Conservation (phyloP, 2,888 invertebrate species). For the Phytoseiulus persimilis region DNA sequence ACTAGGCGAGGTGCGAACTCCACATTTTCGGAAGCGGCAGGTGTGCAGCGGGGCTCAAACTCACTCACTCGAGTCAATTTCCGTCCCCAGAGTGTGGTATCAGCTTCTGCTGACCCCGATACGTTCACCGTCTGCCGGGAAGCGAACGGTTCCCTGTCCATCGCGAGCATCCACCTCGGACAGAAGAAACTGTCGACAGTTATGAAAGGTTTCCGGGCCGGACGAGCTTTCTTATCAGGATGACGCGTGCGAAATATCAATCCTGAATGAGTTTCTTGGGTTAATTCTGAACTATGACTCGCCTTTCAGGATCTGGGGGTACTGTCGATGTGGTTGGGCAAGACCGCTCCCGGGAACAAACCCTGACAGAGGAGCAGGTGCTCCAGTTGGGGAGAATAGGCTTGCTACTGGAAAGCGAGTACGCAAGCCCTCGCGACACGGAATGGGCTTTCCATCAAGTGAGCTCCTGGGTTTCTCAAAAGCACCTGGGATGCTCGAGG, state of each 20-base stretch:
- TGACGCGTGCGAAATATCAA: conserved; percentile 14
- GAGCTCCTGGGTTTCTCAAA: conserved; percentile 49
- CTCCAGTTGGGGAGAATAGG: conserved; percentile 57
- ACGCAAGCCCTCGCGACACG: conserved; percentile 65
- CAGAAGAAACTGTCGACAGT: conserved; percentile 55
- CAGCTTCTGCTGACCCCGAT: conserved; percentile 67
- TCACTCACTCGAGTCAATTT: neutral
- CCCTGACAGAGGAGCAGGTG: conserved; percentile 56
- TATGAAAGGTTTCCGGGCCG: conserved; percentile 51
- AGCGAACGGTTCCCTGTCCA: conserved; percentile 52
- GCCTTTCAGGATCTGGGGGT: neutral
- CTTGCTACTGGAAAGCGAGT: conserved; percentile 59
- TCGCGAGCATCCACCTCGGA: conserved; percentile 51
- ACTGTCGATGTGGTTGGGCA: neutral
- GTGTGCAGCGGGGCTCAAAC: too few species aligned
- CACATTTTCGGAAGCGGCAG: too few species aligned
- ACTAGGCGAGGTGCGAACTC: conserved; percentile 65
- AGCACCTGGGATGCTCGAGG: neutral
- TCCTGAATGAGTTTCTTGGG: neutral
- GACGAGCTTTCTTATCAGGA: too few species aligned
- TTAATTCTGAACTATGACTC: too few species aligned
- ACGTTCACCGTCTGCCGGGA: conserved; percentile 58
- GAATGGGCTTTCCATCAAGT: conserved; percentile 67
- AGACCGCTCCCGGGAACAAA: conserved; percentile 47
- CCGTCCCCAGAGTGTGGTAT: conserved; percentile 63